Evolutionary conservation across 1,140 invertebrate species (phyloP).

Genomic region (Homarus americanus): DNA sequence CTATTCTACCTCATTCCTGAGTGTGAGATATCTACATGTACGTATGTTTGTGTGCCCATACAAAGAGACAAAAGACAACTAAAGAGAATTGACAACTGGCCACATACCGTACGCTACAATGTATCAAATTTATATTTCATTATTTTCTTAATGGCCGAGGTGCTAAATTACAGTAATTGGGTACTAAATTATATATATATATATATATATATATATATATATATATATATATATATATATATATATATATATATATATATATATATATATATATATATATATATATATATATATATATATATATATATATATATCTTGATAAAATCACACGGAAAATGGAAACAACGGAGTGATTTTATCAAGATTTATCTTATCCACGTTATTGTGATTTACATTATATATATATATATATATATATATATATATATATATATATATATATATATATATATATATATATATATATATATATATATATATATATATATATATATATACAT

Average conservation of each 20-base stretch:
- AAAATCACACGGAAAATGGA: neutral
- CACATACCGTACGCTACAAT: no score
- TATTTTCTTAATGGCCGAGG: neutral
- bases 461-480: conserved; percentile 19
- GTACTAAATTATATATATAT: neutral
- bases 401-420: neutral
- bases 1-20: no score
- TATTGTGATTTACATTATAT: neutral
- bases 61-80: no score
- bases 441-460: conserved; percentile 14
- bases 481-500: conserved; percentile 12
- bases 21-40: no score
- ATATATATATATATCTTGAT: neutral
- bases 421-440: neutral
- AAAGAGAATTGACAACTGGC: no score
- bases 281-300: conserved; percentile 1
- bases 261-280: neutral
- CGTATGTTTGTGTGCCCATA: no score
- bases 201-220: conserved; percentile 6
- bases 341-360: neutral
- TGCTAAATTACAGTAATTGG: neutral
- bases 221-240: conserved; percentile 6
- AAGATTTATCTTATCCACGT: no score
- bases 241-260: neutral
- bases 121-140: neutral